Base-by-base conservation (phyloP, 2,113 vertebrate species). In the Acrocephalus arundinaceus region DNA sequence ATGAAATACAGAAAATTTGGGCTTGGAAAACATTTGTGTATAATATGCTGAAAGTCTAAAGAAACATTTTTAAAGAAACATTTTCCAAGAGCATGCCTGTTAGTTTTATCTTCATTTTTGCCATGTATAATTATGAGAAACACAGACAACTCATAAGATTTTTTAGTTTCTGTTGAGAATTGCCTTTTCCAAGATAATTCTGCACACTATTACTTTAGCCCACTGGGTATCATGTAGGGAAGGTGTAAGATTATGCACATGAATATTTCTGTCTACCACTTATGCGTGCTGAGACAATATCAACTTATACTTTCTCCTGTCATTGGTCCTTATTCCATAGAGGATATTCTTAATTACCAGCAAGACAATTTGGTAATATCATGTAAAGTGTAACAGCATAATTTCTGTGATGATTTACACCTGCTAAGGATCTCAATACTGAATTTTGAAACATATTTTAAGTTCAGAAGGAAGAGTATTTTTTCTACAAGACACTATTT, bases 311-410 rank as follows among this genome's bases (percentile, higher is more conserved):
- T 88, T 96, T 63, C 61, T 94, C 63, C 70, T 84, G 76, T 90
- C 92, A 86, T 92, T 94, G 90, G 92, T 93, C 88, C 68, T 86
- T 92, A 93, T 78, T 85, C 93, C 88, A 24, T 1, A 45, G 90
- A 89, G 88, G 25, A 94, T 95, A 65, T 89, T 85, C 87, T 94
- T 95, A 94, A 94, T 96, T 96, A 96, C 85, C 65, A 93, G 82
- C 79, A 92, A 94, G 85, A 90, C 79, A 84, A 91, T 95, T 94
- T 93, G 80, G 79, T 90, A 93, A 87, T 94, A 94, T 90, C 54
- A 83, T 48, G 46, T 80, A 67, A 93, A 96, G 72, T 61, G 52
- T 90, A 91, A 86, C 85, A 86, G 59, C 75, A 84, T 83, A 68
- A 84, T 95, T 93, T 87, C 83, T 84, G 58, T 61, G 76, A 82